Conservation (phyloP, 2,888 invertebrate species). For the Zele albiditarsus region DNA sequence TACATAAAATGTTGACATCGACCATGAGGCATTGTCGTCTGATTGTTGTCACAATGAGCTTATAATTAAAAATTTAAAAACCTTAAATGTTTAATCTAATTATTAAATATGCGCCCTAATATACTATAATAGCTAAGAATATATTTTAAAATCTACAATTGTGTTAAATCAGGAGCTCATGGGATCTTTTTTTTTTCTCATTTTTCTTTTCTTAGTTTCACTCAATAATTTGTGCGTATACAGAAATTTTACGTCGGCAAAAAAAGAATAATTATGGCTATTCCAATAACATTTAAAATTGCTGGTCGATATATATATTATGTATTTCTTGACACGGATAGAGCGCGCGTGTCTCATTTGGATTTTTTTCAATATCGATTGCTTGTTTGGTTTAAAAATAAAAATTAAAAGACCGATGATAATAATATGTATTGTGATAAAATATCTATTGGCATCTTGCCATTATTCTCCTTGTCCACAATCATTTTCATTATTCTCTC, state of each 20-base stretch:
- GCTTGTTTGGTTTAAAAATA: not conserved
- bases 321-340: not conserved
- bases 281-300: slow-evolving; percentile 17
- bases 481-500: slow-evolving; percentile 31
- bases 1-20: slow-evolving; percentile 37
- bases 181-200: not conserved
- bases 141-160: slow-evolving; percentile 25
- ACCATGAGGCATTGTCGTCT: slow-evolving; percentile 59
- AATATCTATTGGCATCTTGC: slow-evolving; percentile 23
- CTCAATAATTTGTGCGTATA: slow-evolving; percentile 6
- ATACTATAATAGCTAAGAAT: slow-evolving; percentile 19
- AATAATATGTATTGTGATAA: slow-evolving; percentile 7
- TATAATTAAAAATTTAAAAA: slow-evolving; percentile 61
- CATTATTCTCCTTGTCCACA: slow-evolving; percentile 12
- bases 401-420: not conserved
- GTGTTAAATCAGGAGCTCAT: slow-evolving; percentile 15
- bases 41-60: slow-evolving; percentile 71
- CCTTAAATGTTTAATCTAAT: slow-evolving; percentile 46
- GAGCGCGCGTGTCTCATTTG: not conserved
- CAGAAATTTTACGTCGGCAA: not conserved
- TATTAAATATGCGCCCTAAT: slow-evolving; percentile 20
- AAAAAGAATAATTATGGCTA: slow-evolving; percentile 18
- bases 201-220: not conserved
- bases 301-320: not conserved
- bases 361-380: not conserved